Percentiles rank a stretch among this genome's conserved stretches.
Conservation (phyloP, 2,797 vertebrate species). For the Sandelia bainsii region DNA sequence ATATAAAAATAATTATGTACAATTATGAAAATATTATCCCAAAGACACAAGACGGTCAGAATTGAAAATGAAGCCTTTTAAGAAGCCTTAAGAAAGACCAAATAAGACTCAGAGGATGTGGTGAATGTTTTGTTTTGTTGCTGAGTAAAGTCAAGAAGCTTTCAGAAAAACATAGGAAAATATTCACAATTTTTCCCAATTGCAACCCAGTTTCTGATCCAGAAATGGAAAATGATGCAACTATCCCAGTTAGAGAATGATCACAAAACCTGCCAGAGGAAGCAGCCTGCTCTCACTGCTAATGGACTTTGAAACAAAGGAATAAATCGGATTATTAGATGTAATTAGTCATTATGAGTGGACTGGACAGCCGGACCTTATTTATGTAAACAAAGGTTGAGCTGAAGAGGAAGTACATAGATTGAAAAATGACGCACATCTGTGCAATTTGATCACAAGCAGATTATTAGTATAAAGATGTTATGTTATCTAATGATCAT, state of each 20-base stretch:
- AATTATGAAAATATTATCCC: not conserved
- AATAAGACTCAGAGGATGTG: not conserved
- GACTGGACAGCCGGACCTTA: not conserved
- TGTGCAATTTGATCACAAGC: too few species aligned
- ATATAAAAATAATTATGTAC: not conserved
- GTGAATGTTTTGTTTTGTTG: not conserved
- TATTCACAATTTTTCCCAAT: too few species aligned
- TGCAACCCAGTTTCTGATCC: too few species aligned
- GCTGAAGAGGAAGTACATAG: slow-evolving; percentile 21
- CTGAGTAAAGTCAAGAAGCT: too few species aligned
- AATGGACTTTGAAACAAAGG: slow-evolving; percentile 27
- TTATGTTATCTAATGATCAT: too few species aligned
- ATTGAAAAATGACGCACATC: too few species aligned
- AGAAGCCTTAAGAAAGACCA: not conserved
- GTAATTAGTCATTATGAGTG: slow-evolving; percentile 40
- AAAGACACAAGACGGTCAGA: too few species aligned
- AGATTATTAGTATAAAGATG: too few species aligned
- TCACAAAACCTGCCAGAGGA: not conserved
- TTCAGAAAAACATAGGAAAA: not conserved
- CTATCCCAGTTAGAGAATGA: too few species aligned
- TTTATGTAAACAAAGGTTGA: slow-evolving; percentile 36
- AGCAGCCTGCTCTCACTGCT: slow-evolving; percentile 4
- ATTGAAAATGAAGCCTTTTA: too few species aligned
- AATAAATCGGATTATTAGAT: slow-evolving; percentile 28
- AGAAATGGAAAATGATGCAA: too few species aligned